Evolutionary conservation across 2,113 vertebrate species (phyloP).

Genomic region (Caloenas nicobarica): DNA sequence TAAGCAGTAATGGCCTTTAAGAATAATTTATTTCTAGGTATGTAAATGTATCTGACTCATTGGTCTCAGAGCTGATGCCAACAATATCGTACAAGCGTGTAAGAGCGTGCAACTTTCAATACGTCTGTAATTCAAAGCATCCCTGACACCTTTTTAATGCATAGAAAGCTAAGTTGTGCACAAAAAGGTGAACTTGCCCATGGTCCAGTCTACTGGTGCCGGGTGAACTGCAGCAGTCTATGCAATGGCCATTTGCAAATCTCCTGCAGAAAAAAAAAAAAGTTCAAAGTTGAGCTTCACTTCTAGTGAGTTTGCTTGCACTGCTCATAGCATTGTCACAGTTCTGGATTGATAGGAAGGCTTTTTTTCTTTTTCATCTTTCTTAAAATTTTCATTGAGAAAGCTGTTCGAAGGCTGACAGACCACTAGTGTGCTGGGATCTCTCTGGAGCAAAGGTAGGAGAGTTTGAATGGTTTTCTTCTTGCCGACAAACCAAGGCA

Average conservation of each 20-base stretch:
- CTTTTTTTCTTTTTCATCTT: neutral
- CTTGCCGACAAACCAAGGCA: conserved; percentile 13
- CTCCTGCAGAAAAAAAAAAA: neutral
- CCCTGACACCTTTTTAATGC: neutral
- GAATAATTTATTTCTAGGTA: conserved; percentile 24
- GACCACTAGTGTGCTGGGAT: neutral
- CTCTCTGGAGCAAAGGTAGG: neutral
- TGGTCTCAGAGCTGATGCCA: neutral
- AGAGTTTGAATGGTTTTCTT: neutral
- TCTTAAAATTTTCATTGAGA: neutral
- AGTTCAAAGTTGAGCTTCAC: neutral
- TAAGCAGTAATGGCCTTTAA: conserved; percentile 25
- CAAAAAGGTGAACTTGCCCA: neutral
- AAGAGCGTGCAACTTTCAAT: neutral
- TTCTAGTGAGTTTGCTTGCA: neutral
- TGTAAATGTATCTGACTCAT: conserved; percentile 9
- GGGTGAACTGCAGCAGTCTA: fast-evolving
- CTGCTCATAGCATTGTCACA: neutral
- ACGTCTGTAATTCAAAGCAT: neutral
- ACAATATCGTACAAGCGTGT: neutral
- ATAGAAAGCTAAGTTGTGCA: neutral
- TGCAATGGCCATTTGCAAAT: neutral
- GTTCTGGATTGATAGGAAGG: neutral
- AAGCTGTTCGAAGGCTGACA: neutral
- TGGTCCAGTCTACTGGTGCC: fast-evolving